phyloP scores from a whole-genome alignment of 2,888 invertebrate genomes.

The Drosophila algonquin region DNA sequence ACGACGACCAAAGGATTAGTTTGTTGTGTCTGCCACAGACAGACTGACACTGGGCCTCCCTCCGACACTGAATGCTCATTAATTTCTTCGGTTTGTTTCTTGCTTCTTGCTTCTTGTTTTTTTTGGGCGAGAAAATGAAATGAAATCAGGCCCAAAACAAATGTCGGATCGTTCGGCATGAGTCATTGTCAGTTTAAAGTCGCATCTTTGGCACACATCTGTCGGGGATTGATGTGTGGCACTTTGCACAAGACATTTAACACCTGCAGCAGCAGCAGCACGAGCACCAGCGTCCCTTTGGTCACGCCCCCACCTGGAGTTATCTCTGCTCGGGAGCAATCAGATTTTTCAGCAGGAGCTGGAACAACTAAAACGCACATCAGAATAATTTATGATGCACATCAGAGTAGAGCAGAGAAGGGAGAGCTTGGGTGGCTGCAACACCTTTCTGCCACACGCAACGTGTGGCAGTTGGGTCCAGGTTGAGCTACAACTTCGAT shows the following conservation, averaged over 20 bases:
- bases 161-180: conserved; percentile 61
- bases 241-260: conserved; percentile 73
- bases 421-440: conserved; percentile 23
- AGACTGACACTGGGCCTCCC: conserved; percentile 45
- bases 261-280: conserved; percentile 58
- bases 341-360: conserved; percentile 62
- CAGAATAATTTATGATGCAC: conserved; percentile 77
- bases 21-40: conserved; percentile 58
- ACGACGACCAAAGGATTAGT: conserved; percentile 60
- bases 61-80: conserved; percentile 72
- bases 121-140: neutral
- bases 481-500: conserved; percentile 41
- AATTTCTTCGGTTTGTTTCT: conserved; percentile 56
- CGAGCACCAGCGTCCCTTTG: conserved; percentile 2
- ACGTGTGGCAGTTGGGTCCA: conserved; percentile 19
- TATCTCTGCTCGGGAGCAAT: conserved; percentile 52
- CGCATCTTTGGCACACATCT: conserved; percentile 57
- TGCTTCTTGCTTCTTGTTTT: neutral
- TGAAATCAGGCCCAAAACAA: conserved; percentile 25
- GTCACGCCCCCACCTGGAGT: conserved; percentile 27
- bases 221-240: conserved; percentile 56
- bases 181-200: conserved; percentile 72
- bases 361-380: conserved; percentile 70
- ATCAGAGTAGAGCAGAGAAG: conserved; percentile 53
- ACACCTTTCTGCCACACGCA: conserved; percentile 47